Base-by-base conservation (phyloP, 2,113 vertebrate species). In the Oryctolagus cuniculus region DNA sequence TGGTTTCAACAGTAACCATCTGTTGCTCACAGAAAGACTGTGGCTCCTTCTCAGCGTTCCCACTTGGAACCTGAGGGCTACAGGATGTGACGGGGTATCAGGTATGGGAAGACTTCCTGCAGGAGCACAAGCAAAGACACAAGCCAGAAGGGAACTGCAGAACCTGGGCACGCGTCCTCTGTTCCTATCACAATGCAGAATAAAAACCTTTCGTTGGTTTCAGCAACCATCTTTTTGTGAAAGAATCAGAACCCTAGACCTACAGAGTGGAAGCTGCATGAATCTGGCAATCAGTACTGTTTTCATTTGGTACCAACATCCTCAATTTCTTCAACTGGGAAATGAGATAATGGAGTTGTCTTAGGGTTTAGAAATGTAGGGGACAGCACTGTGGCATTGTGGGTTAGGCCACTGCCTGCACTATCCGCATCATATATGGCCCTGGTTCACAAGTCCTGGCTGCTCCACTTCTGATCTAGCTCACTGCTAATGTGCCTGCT, bases 1-100 rank as follows among this genome's bases (percentile, higher is more conserved):
- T 88, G 93, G 82, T 97, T 98, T 97, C 95, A 98, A 98, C 98
- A 98, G 98, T 98, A 97, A 98, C 98, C 98, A 98, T 98, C 98
- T 98, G 98, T 98, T 98, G 94, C 94, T 98, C 86, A 86, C 97
- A 97, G 96, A 95, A 98, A 95, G 89, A 86, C 95, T 91, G 67
- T 53, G 77, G 97, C 97, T 97, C 91, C 96, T 97, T 97, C 98
- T 98, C 97, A 79, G 93, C 94, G 98, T 98, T 98, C 98, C 95
- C 75, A 17, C 93, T 95, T 89, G 13, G 27, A 88, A 96, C 55
- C 84, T 0, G 51, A 91, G 89, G 58, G 96, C 96, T 83, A 38
- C 13, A 16, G 89, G 73, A 89, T 66, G 82, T 83, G 70, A 94
- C 25, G 87, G 96, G 44, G 80, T 77, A 84, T 95, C 89, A 86